Conservation (phyloP, 2,113 vertebrate genomes). For the Formicarius rufipectus region DNA sequence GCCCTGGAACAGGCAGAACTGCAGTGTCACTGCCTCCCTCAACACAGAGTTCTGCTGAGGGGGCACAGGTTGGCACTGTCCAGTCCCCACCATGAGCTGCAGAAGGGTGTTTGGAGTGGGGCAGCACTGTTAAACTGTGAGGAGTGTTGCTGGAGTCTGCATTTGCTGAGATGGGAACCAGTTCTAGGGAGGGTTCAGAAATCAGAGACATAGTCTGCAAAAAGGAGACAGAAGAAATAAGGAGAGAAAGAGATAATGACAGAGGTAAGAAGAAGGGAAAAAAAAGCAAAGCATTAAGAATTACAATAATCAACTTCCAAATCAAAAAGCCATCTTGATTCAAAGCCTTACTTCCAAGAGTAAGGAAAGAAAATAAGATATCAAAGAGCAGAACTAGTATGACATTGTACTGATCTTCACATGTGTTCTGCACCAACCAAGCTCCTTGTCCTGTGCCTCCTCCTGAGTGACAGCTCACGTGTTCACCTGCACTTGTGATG, state of each 20-base stretch:
- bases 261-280: slow-evolving; percentile 3
- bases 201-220: slow-evolving; percentile 84
- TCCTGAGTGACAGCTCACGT: neutral
- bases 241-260: slow-evolving; percentile 54
- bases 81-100: slow-evolving; percentile 15
- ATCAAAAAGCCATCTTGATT: neutral
- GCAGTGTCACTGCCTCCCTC: slow-evolving; percentile 50
- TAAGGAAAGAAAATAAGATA: neutral
- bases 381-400: neutral
- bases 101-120: neutral
- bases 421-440: neutral
- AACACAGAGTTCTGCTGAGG: slow-evolving; percentile 68
- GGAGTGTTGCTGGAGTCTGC: slow-evolving; percentile 27
- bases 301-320: neutral
- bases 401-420: neutral
- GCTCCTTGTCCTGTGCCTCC: neutral
- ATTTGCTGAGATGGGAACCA: slow-evolving; percentile 26
- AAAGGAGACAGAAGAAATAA: slow-evolving; percentile 56
- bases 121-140: neutral
- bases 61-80: slow-evolving; percentile 3
- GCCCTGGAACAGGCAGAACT: neutral
- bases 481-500: neutral
- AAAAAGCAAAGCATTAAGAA: neutral
- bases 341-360: neutral
- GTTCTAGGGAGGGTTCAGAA: slow-evolving; percentile 74